Evolutionary conservation across 2,888 invertebrate species (phyloP).

Genomic region (Netelia virgata): DNA sequence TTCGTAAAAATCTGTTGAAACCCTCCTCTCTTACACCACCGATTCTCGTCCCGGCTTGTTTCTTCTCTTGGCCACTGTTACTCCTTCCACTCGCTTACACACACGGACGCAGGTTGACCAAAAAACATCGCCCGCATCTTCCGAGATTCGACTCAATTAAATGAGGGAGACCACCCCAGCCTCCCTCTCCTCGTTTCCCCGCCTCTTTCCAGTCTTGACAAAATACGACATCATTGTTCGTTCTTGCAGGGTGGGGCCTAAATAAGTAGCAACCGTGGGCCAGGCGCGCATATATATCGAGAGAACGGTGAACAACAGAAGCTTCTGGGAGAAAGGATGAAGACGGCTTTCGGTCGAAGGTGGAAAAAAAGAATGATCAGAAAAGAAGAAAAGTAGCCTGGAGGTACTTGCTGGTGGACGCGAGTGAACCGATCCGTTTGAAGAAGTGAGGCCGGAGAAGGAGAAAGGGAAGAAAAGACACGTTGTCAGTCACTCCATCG

Average conservation of each 20-base stretch:
- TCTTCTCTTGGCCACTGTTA: slow-evolving; percentile 12
- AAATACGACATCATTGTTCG: slow-evolving; percentile 83
- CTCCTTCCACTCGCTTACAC: slow-evolving; percentile 33
- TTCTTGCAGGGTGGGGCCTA: slow-evolving; percentile 77
- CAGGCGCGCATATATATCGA: slow-evolving; percentile 78
- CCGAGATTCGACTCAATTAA: slow-evolving; percentile 82
- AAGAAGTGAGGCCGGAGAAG: slow-evolving; percentile 26
- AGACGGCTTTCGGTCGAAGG: slow-evolving; percentile 71
- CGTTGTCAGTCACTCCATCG: slow-evolving; percentile 55
- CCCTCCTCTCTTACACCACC: slow-evolving; percentile 34
- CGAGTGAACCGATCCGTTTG: slow-evolving; percentile 26
- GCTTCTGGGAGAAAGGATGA: slow-evolving; percentile 74
- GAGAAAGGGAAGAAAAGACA: slow-evolving; percentile 48
- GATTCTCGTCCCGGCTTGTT: slow-evolving; percentile 32
- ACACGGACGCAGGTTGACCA: slow-evolving; percentile 48
- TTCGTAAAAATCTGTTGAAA: slow-evolving; percentile 42
- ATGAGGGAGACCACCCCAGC: slow-evolving; percentile 68
- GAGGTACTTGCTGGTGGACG: slow-evolving; percentile 45
- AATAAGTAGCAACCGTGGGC: slow-evolving; percentile 75
- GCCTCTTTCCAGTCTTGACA: slow-evolving; percentile 75
- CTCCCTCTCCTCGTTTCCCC: neutral
- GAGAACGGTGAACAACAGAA: slow-evolving; percentile 68
- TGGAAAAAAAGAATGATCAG: slow-evolving; percentile 40
- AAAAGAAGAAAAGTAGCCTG: slow-evolving; percentile 53
- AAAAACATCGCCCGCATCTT: slow-evolving; percentile 72